Evolutionary conservation across 2,888 invertebrate genomes (phyloP).

Genomic region (Drosophila lutescens): DNA sequence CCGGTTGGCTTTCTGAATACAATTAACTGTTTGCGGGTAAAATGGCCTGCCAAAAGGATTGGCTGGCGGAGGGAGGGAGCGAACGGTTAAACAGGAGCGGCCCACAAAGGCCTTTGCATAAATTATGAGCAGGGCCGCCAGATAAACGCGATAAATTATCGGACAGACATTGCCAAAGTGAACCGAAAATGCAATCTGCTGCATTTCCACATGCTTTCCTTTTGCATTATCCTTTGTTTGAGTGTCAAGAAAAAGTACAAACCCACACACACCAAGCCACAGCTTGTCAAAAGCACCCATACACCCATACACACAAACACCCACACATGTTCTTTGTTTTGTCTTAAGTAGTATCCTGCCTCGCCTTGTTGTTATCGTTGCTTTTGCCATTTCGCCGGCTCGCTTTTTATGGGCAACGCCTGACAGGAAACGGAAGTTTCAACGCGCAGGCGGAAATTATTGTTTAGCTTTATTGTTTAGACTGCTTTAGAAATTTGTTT

Average conservation of each 20-base stretch:
- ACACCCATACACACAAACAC: constrained; percentile 32
- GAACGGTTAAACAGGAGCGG: not conserved
- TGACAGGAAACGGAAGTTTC: constrained; percentile 74
- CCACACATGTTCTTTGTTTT: constrained; percentile 53
- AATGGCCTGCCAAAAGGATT: constrained; percentile 33
- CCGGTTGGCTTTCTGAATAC: constrained; percentile 64
- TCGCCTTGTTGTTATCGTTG: constrained; percentile 25
- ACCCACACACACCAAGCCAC: not conserved
- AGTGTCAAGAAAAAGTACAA: constrained; percentile 54
- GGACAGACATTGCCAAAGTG: constrained; percentile 42
- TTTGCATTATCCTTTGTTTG: constrained; percentile 44
- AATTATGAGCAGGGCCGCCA: constrained; percentile 69
- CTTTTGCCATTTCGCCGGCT: constrained; percentile 33
- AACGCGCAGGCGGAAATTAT: constrained; percentile 74
- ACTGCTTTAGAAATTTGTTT: constrained; percentile 75
- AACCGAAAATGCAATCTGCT: constrained; percentile 59
- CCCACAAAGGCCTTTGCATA: constrained; percentile 73
- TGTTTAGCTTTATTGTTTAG: constrained; percentile 75
- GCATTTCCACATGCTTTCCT: constrained; percentile 41
- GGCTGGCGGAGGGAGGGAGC: constrained; percentile 4
- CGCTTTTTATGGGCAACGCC: constrained; percentile 53
- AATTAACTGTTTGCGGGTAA: constrained; percentile 60
- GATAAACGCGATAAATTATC: constrained; percentile 80
- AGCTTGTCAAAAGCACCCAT: constrained; percentile 40
- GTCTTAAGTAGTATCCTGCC: constrained; percentile 59